phyloP scores from a whole-genome alignment of 2,888 invertebrate genomes.

The Colletes collaris region DNA sequence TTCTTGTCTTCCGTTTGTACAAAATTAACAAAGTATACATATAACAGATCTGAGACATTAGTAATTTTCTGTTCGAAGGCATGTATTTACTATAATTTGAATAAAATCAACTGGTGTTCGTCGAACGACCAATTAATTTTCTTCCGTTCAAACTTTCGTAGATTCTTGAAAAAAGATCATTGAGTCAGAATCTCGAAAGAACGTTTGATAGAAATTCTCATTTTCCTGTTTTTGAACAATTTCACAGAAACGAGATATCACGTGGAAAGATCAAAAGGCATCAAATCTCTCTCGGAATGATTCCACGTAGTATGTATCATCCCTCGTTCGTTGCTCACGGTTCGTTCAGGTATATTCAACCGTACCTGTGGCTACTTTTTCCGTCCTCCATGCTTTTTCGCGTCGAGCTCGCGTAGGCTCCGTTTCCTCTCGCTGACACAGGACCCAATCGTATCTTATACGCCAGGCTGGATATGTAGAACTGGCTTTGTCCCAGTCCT shows the following conservation, averaged over 20 bases:
- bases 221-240: not conserved
- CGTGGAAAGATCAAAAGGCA: not conserved
- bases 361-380: constrained; percentile 51
- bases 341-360: constrained; percentile 32
- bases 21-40: too few relatives aligned
- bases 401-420: constrained; percentile 24
- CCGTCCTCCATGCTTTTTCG: constrained; percentile 47
- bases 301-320: not conserved
- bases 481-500: constrained; percentile 67
- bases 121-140: too few relatives aligned
- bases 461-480: constrained; percentile 47
- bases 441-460: constrained; percentile 50
- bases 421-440: constrained; percentile 40
- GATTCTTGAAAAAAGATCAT: too few relatives aligned
- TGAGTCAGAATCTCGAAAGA: too few relatives aligned
- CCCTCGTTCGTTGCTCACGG: not conserved
- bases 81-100: too few relatives aligned
- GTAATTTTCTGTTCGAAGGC: too few relatives aligned
- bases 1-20: too few relatives aligned
- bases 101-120: too few relatives aligned
- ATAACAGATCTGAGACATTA: too few relatives aligned
- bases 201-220: too few relatives aligned
- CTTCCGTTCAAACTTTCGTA: too few relatives aligned
- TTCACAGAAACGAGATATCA: too few relatives aligned
- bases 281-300: constrained; percentile 4